Percentiles rank a stretch among this genome's conserved stretches.
These are phyloP conservation scores for human (Homo sapiens) DNA, from an alignment of 2,113 vertebrate genomes.

Conservation along the genomic window DNA sequence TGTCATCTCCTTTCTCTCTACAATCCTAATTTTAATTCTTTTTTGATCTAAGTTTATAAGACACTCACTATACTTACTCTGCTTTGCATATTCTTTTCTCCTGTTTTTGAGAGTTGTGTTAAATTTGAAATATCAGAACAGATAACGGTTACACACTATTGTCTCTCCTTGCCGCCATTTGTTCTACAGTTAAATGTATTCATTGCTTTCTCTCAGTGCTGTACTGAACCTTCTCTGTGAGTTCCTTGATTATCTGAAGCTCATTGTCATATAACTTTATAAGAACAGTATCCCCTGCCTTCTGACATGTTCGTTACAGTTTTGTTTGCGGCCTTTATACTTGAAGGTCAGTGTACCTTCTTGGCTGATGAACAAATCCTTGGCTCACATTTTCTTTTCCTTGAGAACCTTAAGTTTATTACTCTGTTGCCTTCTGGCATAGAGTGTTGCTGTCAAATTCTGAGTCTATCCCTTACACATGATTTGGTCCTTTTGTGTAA, in stretches of 20 bases:
- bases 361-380: background rate
- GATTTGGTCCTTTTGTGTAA: background rate
- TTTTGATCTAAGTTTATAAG: background rate
- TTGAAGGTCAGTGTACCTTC: background rate
- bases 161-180: background rate
- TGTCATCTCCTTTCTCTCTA: background rate
- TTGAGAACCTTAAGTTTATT: background rate
- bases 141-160: background rate
- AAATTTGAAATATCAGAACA: background rate
- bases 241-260: background rate
- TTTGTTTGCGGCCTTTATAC: background rate
- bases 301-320: background rate
- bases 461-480: background rate
- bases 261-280: background rate
- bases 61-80: background rate
- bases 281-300: background rate
- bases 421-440: background rate
- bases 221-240: background rate
- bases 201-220: background rate
- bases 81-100: background rate
- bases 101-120: background rate
- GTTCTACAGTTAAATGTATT: background rate
- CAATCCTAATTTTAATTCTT: no score
- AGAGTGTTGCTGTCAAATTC: background rate
- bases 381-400: background rate